These are phyloP conservation scores for Hermodice carunculata DNA, from an alignment of 2,888 invertebrate species.

Conservation along the genomic window DNA sequence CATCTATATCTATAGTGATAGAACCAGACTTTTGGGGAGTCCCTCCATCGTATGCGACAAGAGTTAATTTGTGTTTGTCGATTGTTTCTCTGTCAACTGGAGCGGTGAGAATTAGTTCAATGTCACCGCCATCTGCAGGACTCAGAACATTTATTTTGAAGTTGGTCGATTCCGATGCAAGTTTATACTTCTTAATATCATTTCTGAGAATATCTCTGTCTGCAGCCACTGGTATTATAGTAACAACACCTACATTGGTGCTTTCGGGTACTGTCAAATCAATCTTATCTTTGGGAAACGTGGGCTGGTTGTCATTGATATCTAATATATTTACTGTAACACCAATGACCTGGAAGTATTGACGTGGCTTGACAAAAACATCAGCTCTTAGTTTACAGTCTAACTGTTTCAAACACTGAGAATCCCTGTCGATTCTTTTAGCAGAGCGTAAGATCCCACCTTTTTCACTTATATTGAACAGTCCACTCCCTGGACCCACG, in stretches of 20 bases:
- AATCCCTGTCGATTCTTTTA: slow-evolving; percentile 19
- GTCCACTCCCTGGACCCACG: not conserved
- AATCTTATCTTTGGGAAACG: slow-evolving; percentile 35
- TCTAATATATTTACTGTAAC: slow-evolving; percentile 45
- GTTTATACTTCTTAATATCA: slow-evolving; percentile 75
- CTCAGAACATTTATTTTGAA: slow-evolving; percentile 17
- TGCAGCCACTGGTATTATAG: slow-evolving; percentile 73
- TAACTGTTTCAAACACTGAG: slow-evolving; percentile 14
- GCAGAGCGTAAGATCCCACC: not conserved
- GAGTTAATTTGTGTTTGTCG: slow-evolving; percentile 74
- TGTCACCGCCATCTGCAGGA: too few relatives aligned
- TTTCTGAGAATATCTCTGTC: slow-evolving; percentile 88
- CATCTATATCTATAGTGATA: slow-evolving; percentile 59
- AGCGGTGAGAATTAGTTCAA: too few relatives aligned
- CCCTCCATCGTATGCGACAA: slow-evolving; percentile 18
- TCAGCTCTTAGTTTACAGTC: slow-evolving; percentile 17
- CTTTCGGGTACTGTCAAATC: slow-evolving; percentile 38
- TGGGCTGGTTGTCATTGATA: slow-evolving; percentile 52
- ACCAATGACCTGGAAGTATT: slow-evolving; percentile 74
- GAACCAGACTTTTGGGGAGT: slow-evolving; percentile 37
- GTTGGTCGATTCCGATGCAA: slow-evolving; percentile 13
- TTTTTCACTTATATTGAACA: slow-evolving; percentile 7
- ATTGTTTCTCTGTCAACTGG: slow-evolving; percentile 91
- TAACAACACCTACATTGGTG: slow-evolving; percentile 30
- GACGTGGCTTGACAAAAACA: slow-evolving; percentile 11